phyloP scores from a whole-genome alignment of 2,888 invertebrate species.

The Chrysomela aeneicollis region DNA sequence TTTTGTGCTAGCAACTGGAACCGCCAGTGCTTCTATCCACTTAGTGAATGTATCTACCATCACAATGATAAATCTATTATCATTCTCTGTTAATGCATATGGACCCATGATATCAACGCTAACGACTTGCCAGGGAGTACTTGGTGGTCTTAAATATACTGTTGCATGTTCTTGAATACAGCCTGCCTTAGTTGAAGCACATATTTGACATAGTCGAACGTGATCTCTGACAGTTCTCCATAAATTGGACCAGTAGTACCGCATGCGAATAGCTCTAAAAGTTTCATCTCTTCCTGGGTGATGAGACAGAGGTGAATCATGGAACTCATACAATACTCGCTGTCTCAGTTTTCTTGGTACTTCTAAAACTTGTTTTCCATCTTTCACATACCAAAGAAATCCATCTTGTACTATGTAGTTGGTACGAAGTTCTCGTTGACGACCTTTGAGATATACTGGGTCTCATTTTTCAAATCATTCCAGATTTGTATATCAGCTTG shows the following conservation, averaged over 20 bases:
- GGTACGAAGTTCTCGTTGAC: not conserved
- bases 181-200: constrained; percentile 15
- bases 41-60: constrained; percentile 14
- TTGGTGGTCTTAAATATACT: not conserved
- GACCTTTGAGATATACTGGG: not conserved
- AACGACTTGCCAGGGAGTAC: constrained; percentile 17
- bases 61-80: constrained; percentile 18
- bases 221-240: constrained; percentile 26
- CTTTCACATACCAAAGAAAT: not conserved
- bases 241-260: constrained; percentile 44
- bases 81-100: constrained; percentile 7
- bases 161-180: constrained; percentile 9
- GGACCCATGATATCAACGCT: constrained; percentile 25
- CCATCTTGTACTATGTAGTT: not conserved
- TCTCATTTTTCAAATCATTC: not conserved
- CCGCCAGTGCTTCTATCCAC: constrained; percentile 21
- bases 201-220: constrained; percentile 21
- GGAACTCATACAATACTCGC: not conserved
- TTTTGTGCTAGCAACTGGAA: not conserved
- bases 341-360: not conserved
- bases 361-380: not conserved
- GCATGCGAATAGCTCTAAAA: constrained; percentile 29
- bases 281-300: constrained; percentile 44
- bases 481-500: not conserved
- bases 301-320: constrained; percentile 8